These are phyloP conservation scores for Heloderma charlesbogerti DNA, from an alignment of 2,113 vertebrate genomes.

Conservation along the genomic window DNA sequence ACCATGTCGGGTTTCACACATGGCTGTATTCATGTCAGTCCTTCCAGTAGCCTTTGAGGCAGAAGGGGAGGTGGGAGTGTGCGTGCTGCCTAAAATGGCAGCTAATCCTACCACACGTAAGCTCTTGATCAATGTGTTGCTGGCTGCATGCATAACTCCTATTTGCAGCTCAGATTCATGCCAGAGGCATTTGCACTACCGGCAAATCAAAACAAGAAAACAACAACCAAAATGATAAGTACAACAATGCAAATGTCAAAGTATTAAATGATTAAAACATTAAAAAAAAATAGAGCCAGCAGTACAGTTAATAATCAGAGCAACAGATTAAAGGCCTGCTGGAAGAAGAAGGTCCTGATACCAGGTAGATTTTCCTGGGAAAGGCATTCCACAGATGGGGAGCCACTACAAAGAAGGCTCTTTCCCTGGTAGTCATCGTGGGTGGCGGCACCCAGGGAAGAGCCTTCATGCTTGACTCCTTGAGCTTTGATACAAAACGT, in stretches of 20 bases:
- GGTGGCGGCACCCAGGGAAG: no score
- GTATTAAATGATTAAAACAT: no score
- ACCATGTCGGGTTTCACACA: not conserved
- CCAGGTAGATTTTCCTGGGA: no score
- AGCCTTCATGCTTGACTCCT: not conserved
- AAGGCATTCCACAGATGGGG: no score
- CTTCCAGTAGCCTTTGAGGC: not conserved
- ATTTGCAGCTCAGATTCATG: not conserved
- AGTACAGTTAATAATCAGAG: no score
- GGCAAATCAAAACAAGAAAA: not conserved
- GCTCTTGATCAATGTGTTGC: not conserved
- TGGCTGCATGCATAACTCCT: not conserved
- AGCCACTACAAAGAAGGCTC: no score
- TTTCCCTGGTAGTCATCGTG: no score
- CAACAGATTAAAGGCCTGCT: no score
- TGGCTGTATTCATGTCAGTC: not conserved
- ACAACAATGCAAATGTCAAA: no score
- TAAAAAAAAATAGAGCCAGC: no score
- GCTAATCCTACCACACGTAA: not conserved
- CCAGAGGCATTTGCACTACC: not conserved
- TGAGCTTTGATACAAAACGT: not conserved
- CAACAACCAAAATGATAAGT: no score
- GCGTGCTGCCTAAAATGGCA: not conserved
- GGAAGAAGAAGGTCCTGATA: no score
- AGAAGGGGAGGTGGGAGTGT: not conserved